Conservation (phyloP, 2,888 invertebrate species). For the Gibbula magus region DNA sequence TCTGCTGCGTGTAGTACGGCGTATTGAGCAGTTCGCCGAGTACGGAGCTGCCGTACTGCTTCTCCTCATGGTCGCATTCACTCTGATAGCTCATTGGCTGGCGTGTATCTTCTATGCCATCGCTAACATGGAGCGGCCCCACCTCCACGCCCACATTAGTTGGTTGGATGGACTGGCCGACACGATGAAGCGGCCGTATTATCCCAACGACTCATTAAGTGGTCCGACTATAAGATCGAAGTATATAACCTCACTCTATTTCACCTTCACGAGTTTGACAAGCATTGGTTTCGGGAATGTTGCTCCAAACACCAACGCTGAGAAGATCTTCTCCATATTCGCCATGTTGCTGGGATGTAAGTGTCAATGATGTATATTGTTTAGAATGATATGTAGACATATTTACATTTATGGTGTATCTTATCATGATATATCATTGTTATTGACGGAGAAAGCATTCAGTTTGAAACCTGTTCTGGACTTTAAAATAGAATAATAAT, state of each 20-base stretch:
- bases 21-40: constrained; percentile 75
- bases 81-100: constrained; percentile 75
- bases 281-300: constrained; percentile 76
- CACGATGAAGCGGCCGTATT: constrained; percentile 65
- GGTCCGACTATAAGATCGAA: constrained; percentile 73
- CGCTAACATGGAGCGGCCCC: constrained; percentile 72
- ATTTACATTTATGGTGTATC: too few species aligned
- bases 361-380: constrained; percentile 44
- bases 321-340: constrained; percentile 75
- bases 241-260: constrained; percentile 75
- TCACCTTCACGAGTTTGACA: constrained; percentile 75
- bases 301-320: constrained; percentile 74
- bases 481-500: too few species aligned
- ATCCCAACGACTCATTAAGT: constrained; percentile 71
- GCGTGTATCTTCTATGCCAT: constrained; percentile 76
- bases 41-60: constrained; percentile 74
- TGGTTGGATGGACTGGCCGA: constrained; percentile 73
- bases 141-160: constrained; percentile 62
- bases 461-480: too few species aligned
- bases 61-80: constrained; percentile 74
- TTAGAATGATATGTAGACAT: not conserved
- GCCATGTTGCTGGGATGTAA: constrained; percentile 75
- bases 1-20: constrained; percentile 72
- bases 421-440: too few species aligned
- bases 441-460: too few species aligned